These are phyloP conservation scores for Zaprionus davidi DNA, from an alignment of 1,140 invertebrate species.

Conservation along the genomic window DNA sequence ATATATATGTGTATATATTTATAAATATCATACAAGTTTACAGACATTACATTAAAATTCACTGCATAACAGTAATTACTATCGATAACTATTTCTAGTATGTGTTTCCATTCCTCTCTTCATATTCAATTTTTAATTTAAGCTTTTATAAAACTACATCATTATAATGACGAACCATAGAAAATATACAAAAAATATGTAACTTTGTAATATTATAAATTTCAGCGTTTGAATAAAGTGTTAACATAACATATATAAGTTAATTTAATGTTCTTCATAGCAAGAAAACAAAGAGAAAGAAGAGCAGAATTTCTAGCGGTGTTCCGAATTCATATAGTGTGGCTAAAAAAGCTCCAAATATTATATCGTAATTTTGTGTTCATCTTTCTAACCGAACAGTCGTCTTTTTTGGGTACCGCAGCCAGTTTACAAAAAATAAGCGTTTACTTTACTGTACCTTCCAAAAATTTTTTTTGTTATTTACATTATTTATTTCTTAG, in stretches of 20 bases:
- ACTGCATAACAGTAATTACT: background rate
- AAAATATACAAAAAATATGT: background rate
- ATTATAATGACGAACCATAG: background rate
- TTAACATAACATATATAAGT: constrained; percentile 21
- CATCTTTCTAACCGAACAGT: too few species aligned
- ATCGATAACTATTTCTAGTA: background rate
- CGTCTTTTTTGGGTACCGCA: too few species aligned
- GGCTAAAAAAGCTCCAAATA: too few species aligned
- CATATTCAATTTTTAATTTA: background rate
- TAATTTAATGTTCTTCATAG: background rate
- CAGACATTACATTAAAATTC: background rate
- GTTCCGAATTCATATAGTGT: background rate
- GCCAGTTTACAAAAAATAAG: too few species aligned
- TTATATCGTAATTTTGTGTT: too few species aligned
- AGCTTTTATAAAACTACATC: constrained; percentile 1
- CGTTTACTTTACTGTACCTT: too few species aligned
- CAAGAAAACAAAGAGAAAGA: too few species aligned
- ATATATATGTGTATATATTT: too few species aligned
- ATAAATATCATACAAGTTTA: too few species aligned
- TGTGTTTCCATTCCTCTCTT: background rate
- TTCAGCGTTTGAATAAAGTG: constrained; percentile 43
- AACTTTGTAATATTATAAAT: constrained; percentile 7
- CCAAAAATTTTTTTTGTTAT: too few species aligned
- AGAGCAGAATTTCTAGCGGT: background rate
- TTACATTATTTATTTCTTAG: too few species aligned